Evolutionary conservation across 2,888 invertebrate genomes (phyloP).

Genomic region (Pimpla rufipes): DNA sequence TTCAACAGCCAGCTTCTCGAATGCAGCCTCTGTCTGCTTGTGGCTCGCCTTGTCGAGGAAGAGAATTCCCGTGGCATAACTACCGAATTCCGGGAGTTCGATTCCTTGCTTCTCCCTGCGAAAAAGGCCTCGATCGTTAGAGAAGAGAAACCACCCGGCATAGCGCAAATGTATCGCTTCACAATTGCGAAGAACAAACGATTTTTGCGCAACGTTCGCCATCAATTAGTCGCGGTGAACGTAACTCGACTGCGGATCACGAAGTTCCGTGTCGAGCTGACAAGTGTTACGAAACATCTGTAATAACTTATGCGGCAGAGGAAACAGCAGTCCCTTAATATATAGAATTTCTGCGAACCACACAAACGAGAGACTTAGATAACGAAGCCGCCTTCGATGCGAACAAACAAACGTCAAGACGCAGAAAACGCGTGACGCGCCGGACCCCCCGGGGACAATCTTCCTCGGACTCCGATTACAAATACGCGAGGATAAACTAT

Average conservation of each 20-base stretch:
- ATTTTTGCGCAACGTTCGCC: background rate
- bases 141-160: background rate
- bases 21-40: constrained; percentile 92
- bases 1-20: constrained; percentile 92
- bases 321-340: constrained; percentile 40
- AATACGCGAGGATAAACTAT: constrained; percentile 46
- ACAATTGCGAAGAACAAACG: constrained; percentile 1
- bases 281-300: constrained; percentile 30
- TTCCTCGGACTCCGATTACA: constrained; percentile 64
- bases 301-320: constrained; percentile 21
- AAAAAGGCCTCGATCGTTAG: background rate
- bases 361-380: constrained; percentile 40
- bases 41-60: constrained; percentile 95
- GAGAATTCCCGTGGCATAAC: constrained; percentile 98
- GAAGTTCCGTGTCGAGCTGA: constrained; percentile 1
- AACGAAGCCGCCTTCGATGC: constrained; percentile 31
- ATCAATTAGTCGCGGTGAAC: constrained; percentile 2
- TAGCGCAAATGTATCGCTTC: background rate
- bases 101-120: constrained; percentile 92
- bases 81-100: constrained; percentile 93
- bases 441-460: constrained; percentile 63
- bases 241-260: constrained; percentile 1
- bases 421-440: constrained; percentile 31
- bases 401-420: constrained; percentile 52
- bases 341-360: constrained; percentile 42